phyloP scores from a whole-genome alignment of 2,888 invertebrate species.

The Morpho achilles region DNA sequence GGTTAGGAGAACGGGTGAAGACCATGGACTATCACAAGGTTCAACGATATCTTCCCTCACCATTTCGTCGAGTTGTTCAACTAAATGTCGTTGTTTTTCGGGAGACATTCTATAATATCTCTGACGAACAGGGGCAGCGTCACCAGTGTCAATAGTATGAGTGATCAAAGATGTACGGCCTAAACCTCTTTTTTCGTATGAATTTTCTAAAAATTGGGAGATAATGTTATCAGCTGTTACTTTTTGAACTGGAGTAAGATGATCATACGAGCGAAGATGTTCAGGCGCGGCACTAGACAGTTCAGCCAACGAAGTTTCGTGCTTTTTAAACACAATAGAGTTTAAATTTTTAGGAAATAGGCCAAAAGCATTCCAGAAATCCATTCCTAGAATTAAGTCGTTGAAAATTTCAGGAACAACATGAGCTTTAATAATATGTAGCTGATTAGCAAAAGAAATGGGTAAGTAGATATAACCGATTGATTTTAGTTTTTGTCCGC shows the following conservation, averaged over 20 bases:
- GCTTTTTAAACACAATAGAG: not conserved
- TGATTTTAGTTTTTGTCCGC: slow-evolving; percentile 18
- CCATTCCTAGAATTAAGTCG: slow-evolving; percentile 2
- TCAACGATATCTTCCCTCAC: slow-evolving; percentile 26
- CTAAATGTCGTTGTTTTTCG: slow-evolving; percentile 26
- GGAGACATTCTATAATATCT: slow-evolving; percentile 33
- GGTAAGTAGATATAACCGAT: slow-evolving; percentile 24
- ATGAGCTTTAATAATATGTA: slow-evolving; percentile 15
- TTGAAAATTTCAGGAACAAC: slow-evolving; percentile 24
- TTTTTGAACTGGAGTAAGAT: slow-evolving; percentile 11
- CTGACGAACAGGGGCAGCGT: slow-evolving; percentile 30
- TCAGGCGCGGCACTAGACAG: not conserved
- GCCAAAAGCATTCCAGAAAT: not conserved
- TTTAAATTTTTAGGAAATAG: not conserved
- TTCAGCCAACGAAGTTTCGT: not conserved
- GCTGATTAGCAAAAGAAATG: slow-evolving; percentile 16
- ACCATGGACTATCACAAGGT: slow-evolving; percentile 34
- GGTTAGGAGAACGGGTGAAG: slow-evolving; percentile 26
- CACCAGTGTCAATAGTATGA: slow-evolving; percentile 32
- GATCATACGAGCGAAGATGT: slow-evolving; percentile 2
- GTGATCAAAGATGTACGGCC: slow-evolving; percentile 26
- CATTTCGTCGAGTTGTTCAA: slow-evolving; percentile 33
- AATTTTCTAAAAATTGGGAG: slow-evolving; percentile 24
- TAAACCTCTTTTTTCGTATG: slow-evolving; percentile 24
- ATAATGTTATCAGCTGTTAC: slow-evolving; percentile 18